Base-by-base conservation (phyloP, 2,113 vertebrate genomes). In the Osmerus eperlanus region DNA sequence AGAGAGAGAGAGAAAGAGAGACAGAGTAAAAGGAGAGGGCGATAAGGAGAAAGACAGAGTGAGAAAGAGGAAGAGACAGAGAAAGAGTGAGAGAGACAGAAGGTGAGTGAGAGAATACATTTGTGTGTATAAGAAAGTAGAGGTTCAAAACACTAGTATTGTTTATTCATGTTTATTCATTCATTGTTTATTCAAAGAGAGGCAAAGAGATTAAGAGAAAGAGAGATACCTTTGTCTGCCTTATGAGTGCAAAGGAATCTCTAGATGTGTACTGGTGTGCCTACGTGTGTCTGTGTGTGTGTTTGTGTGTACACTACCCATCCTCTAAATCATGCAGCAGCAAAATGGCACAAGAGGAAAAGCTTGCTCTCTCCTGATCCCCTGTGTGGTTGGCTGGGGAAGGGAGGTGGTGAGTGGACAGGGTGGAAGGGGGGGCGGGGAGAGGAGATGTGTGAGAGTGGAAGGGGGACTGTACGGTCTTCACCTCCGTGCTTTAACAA, bases 311-410 rank as follows among this genome's bases (percentile, higher is more conserved):
- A 29, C 11, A 61, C 70, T 65, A 25, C 67, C 13, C 61, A 71
- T 67, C 70, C 59, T 83, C 53, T 84, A 88, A 90, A 88, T 88
- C 80, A 84, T 82, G 83, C 71, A 88, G 80, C 64, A 84, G 71
- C 78, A 76, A 71, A 82, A 78, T 69, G 71, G 73, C 63, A 72
- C 79, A 74, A 76, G 73, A 56, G 71, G 56, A 77, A 81, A 41
- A 81, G 75, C 74, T 70, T 79, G 78, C 80, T 78, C 80, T 86
- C 68, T 74, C 70, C 53, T 25, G 66, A 68, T 76, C 77, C 72
- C 82, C 70, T 11, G 28, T 71, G 76, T 72, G 66, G 58, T 0
- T 1, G 41, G n/a, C 21, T 11, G 23, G 60, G 14, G 16, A 32
- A 18, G n/a, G 28, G 28, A 9, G 9, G 47, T 25, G 28, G 18